Evolutionary conservation across 2,888 invertebrate species (phyloP).

Genomic region (Epinotia ramella): DNA sequence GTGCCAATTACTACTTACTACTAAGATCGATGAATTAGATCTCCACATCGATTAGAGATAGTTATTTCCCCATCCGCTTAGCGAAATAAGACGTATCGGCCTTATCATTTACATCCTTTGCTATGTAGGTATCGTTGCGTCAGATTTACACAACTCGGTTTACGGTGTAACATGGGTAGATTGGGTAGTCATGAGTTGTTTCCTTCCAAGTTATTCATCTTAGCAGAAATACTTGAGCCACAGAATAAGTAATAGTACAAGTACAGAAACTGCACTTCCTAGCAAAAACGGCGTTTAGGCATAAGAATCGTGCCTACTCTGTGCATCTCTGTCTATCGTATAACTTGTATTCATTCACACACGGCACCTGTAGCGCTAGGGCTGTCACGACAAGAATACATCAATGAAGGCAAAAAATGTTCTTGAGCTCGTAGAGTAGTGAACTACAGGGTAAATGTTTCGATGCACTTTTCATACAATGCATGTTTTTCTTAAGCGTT

Average conservation of each 20-base stretch:
- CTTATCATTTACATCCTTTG: conserved; percentile 53
- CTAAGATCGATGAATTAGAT: conserved; percentile 54
- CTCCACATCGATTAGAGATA: conserved; percentile 47
- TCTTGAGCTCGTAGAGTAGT: background rate
- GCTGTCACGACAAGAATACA: too few species aligned
- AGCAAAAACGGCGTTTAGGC: too few species aligned
- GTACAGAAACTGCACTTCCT: too few species aligned
- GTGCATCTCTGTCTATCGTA: too few species aligned
- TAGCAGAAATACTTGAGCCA: background rate
- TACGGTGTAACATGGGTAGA: conserved; percentile 24
- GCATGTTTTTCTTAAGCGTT: too few species aligned
- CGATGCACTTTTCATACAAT: too few species aligned
- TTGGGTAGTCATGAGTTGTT: background rate
- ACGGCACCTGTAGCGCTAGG: too few species aligned
- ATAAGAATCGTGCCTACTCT: too few species aligned
- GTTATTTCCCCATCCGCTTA: conserved; percentile 49
- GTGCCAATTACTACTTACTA: conserved; percentile 50
- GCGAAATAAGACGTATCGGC: conserved; percentile 47
- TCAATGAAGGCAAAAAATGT: too few species aligned
- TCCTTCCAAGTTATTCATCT: conserved; percentile 10
- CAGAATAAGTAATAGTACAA: too few species aligned
- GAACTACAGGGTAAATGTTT: too few species aligned
- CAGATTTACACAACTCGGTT: conserved; percentile 35
- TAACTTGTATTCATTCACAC: too few species aligned
- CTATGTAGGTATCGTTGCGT: conserved; percentile 51